Percentiles rank a stretch among this genome's conserved stretches.
Conservation (phyloP, 2,797 vertebrate genomes). For the Anolis apletophallus region DNA sequence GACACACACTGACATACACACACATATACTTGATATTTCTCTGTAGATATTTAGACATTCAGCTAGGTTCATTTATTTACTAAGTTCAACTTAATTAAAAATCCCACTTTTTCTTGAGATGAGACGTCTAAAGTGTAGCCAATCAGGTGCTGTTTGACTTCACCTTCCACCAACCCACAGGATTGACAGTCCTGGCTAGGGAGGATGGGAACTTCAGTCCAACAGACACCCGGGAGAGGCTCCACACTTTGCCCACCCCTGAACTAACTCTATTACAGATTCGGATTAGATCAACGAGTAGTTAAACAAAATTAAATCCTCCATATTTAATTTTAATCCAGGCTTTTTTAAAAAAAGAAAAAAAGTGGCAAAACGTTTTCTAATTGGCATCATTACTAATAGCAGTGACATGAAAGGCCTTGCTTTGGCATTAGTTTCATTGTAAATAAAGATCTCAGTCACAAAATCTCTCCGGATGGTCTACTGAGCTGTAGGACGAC, state of each 20-base stretch:
- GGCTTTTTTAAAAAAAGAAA: neutral
- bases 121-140: neutral
- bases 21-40: neutral
- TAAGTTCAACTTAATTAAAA: neutral
- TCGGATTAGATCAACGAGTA: slow-evolving; percentile 54
- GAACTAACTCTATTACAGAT: slow-evolving; percentile 37
- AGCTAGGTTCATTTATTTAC: neutral
- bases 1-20: too few species aligned
- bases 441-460: slow-evolving; percentile 72
- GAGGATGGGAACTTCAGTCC: too few species aligned
- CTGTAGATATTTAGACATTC: neutral
- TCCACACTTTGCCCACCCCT: neutral
- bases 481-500: slow-evolving; percentile 62
- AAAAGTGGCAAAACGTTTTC: slow-evolving; percentile 60
- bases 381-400: slow-evolving; percentile 64
- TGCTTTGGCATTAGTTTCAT: slow-evolving; percentile 70
- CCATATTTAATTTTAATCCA: slow-evolving; percentile 59
- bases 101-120: neutral
- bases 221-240: too few species aligned
- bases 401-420: slow-evolving; percentile 57
- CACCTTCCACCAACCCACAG: too few species aligned
- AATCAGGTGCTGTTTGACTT: too few species aligned
- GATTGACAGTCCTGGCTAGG: too few species aligned
- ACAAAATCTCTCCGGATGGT: slow-evolving; percentile 54
- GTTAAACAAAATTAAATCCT: slow-evolving; percentile 67